Evolutionary conservation across 2,113 vertebrate species (phyloP).

Genomic region (Apeltes quadracus): DNA sequence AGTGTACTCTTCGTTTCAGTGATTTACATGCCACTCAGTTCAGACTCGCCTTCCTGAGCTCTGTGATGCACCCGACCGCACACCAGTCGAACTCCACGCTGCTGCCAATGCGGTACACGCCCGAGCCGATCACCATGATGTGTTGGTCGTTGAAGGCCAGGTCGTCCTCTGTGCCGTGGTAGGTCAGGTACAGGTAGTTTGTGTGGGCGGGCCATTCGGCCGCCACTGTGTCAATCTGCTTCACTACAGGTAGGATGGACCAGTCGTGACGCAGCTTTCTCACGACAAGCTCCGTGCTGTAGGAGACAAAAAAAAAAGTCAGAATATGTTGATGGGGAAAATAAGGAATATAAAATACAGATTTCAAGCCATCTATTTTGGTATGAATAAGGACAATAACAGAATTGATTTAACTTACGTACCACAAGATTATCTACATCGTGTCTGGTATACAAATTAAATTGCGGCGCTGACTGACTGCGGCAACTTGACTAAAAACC

Average conservation of each 20-base stretch:
- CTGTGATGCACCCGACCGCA: conserved; percentile 93
- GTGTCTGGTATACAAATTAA: neutral
- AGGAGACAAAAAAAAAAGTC: neutral
- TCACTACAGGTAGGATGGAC: conserved; percentile 91
- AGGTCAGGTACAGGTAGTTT: conserved; percentile 97
- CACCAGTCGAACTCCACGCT: conserved; percentile 99
- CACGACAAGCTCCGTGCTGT: conserved; percentile 93
- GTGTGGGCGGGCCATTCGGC: conserved; percentile 96
- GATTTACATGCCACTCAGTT: neutral
- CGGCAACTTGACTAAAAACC: neutral
- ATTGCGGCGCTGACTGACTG: neutral
- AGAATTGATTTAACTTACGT: neutral
- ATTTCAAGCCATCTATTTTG: neutral
- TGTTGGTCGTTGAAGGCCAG: conserved; percentile 86
- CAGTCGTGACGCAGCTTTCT: conserved; percentile 91
- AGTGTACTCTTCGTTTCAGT: neutral
- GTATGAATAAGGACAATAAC: neutral
- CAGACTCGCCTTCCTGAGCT: conserved; percentile 88
- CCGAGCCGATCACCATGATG: conserved; percentile 94
- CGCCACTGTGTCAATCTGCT: conserved; percentile 96
- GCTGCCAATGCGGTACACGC: conserved; percentile 98
- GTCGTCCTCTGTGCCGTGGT: conserved; percentile 87
- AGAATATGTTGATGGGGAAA: neutral
- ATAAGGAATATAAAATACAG: neutral
- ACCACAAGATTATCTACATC: neutral